Base-by-base conservation (phyloP, 2,797 vertebrate genomes). In the Sandelia bainsii region DNA sequence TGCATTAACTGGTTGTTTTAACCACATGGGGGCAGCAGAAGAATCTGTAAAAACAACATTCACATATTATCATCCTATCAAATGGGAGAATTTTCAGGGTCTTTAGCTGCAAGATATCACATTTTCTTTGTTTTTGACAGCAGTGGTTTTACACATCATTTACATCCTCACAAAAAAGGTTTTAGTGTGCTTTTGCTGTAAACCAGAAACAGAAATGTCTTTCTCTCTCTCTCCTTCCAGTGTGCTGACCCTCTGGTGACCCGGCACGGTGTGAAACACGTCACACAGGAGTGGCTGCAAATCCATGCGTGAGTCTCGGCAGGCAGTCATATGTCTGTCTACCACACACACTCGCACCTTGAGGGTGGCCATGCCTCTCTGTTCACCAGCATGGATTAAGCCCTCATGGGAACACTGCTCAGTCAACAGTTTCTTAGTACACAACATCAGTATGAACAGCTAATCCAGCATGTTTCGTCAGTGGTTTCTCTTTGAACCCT, bases 201-300 rank as follows among this genome's bases (percentile, higher is more conserved):
- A 40, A 71, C 12, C 37, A 42, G 19, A 49, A 53, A 22, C 12
- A 20, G 6, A 60, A 46, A 40, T 17, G 12, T 40, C 44, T 70
- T 25, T 25, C 25, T 25, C 25, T 25, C 25, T 25, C 22, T 59
- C n/a, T 25, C n/a, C 11, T 14, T 46, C 11, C 45, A 54, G 68
- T 58, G 32, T 0, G 16, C 54, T 88, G 87, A 87, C 87, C 89
- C 69, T 64, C 64, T 37, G 75, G 45, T 83, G 56, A 91, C 87
- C 89, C n/a, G 0, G 11, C 61, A 50, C 13, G 44, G 49, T 75
- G 80, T 83, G 72, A 88, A 85, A 64, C 51, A 66, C 45, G 66
- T 77, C 75, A 79, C 73, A 44, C 9, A 56, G 65, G 62, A 79
- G 78, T 52, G 77, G 48, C 79, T 50, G 59, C 45, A 70, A 42